Conservation (phyloP, 2,797 vertebrate species). For the Myiotriccus ornatus region DNA sequence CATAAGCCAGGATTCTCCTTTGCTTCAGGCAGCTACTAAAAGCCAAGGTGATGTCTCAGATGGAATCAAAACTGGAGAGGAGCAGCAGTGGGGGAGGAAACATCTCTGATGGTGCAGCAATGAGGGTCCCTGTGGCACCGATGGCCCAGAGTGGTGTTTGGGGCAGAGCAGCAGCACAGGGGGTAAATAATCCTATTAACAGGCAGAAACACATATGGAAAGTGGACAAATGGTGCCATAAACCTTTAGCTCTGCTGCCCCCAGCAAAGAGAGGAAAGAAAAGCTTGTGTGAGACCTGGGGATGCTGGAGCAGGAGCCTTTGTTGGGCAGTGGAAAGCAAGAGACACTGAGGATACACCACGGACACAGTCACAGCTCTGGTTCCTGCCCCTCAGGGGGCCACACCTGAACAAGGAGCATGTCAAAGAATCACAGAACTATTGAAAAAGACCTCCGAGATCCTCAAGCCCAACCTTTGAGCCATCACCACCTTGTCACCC, state of each 20-base stretch:
- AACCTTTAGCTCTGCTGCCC: not conserved
- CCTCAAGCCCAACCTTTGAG: rapidly evolving
- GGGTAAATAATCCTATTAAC: not conserved
- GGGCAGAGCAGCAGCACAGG: not conserved
- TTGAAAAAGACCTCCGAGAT: not conserved
- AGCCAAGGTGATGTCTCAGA: not conserved
- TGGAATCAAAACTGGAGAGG: not conserved
- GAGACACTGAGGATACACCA: rapidly evolving
- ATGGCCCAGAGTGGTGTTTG: rapidly evolving
- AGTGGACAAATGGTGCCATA: not conserved
- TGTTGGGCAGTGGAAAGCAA: not conserved
- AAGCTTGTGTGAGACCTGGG: not conserved
- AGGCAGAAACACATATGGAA: not conserved
- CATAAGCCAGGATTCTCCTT: not conserved
- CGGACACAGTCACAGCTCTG: not conserved
- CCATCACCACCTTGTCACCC: not conserved
- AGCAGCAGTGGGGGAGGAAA: not conserved
- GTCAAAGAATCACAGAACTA: not conserved
- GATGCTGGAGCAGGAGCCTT: not conserved
- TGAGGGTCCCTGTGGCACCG: not conserved
- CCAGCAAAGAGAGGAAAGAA: not conserved
- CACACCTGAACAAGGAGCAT: not conserved
- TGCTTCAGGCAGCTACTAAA: not conserved
- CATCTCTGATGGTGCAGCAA: rapidly evolving
- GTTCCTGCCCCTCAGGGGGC: not conserved